phyloP scores from a whole-genome alignment of 2,797 vertebrate genomes.

The Ambastaia sidthimunki region DNA sequence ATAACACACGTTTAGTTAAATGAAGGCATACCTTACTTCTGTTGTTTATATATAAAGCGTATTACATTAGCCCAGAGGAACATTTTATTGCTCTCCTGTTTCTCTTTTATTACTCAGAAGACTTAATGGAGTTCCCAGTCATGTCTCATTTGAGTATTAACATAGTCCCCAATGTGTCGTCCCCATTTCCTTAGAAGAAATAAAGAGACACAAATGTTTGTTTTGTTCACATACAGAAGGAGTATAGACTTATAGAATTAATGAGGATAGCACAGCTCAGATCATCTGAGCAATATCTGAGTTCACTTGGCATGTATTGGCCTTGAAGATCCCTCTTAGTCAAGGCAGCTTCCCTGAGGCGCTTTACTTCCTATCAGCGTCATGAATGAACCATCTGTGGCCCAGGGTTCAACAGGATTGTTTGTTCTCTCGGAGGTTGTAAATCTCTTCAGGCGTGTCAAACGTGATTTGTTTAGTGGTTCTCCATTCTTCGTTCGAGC shows the following conservation, averaged over 20 bases:
- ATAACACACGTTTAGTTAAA: too few relatives aligned
- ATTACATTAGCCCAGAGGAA: too few relatives aligned
- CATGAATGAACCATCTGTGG: slow-evolving; percentile 30
- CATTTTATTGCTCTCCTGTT: too few relatives aligned
- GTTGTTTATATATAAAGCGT: too few relatives aligned
- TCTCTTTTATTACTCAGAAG: too few relatives aligned
- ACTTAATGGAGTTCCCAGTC: background rate
- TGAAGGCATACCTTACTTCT: too few relatives aligned
- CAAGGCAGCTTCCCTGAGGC: slow-evolving; percentile 14
- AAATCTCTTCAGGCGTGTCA: slow-evolving; percentile 77
- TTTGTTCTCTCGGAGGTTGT: slow-evolving; percentile 68
- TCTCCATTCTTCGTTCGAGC: slow-evolving; percentile 41
- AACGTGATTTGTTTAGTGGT: slow-evolving; percentile 63
- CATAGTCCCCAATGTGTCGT: background rate
- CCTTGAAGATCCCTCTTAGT: background rate
- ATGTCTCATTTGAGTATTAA: background rate
- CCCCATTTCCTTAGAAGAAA: too few relatives aligned
- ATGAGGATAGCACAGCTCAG: background rate
- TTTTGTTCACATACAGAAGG: background rate
- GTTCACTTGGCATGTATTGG: background rate
- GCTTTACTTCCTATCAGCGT: background rate
- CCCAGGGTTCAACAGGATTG: slow-evolving; percentile 46
- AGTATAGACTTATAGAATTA: background rate
- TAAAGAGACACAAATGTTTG: too few relatives aligned
- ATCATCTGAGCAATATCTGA: background rate